Evolutionary conservation across 37 sponge, comb jelly and placozoan species (phyloP), one percentile per base, ranked within the genome.

Genomic region (Oscarella lobularis): DNA sequence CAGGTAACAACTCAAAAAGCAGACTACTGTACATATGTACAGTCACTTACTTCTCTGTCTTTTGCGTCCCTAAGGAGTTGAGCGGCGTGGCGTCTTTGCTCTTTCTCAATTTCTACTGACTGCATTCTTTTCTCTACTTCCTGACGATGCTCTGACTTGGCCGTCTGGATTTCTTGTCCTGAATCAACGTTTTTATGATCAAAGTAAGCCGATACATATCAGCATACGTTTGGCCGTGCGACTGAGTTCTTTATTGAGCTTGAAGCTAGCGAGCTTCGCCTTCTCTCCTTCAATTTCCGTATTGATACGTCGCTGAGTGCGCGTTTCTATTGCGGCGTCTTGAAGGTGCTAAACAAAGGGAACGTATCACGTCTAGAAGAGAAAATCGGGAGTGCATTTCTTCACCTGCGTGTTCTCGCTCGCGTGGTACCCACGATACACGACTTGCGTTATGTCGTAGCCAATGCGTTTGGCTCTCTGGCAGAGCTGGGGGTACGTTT

Each of bases 231-330:
- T 9, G 20, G 60, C 84, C 33, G 81, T 76, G 34, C 92, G 39
- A 37, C 84, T 81, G 55, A 76, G 80, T 73, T 91, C 83, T 66
- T 87, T 87, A 80, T 78, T 87, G 66, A 91, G 85, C 39, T 84
- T 87, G 66, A 91, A 80, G 66, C 83, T 77, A 36, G 38, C 66
- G 31, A 87, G 73, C 0, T 67, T 40, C 39, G 85, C 83, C 5
- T 55, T 39, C 83, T 82, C 84, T 36, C 87, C 82, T 66, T 84
- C 82, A 1, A 79, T 35, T 78, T 91, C 92, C 14, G 79, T 70
- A 48, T 81, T 72, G 40, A 91, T 77, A 37, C 69, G 73, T 33
- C 85, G 83, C 67, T 82, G 70, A 6, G 82, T 84, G 20, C 92
- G 73, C 2, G 76, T 81, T 35, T 77, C 54, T 39, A 91, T 83